A percentile compares a stretch with the other conserved stretches of the same genome.
phyloP scores from a whole-genome alignment of 53 echinoderm and acorn worm genomes.

The Mesocentrotus franciscanus region DNA sequence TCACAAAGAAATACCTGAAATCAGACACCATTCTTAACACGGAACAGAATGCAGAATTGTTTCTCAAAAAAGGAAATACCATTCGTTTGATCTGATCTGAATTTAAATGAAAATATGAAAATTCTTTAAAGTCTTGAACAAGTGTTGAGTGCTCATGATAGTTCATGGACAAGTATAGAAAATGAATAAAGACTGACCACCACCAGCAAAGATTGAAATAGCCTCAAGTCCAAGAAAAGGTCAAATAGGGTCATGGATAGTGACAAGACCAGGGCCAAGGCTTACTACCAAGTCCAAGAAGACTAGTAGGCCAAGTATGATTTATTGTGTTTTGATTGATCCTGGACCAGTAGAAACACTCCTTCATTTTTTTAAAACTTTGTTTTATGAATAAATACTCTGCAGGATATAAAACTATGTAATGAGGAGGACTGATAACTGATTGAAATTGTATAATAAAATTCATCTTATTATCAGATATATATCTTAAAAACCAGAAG shows the following conservation, averaged over 20 bases:
- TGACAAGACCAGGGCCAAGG: constrained; percentile 24
- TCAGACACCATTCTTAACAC: not conserved
- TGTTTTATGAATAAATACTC: no score
- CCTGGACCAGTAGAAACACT: no score
- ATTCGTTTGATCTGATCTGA: not conserved
- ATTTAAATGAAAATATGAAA: not conserved
- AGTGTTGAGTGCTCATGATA: not conserved
- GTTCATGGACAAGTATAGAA: not conserved
- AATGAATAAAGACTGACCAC: not conserved
- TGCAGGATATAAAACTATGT: no score
- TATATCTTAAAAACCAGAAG: no score
- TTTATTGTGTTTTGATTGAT: not conserved
- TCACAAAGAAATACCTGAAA: not conserved
- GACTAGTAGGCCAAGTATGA: not conserved
- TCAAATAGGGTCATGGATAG: not conserved
- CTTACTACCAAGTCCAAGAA: not conserved
- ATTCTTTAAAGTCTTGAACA: constrained; percentile 1
- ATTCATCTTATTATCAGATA: no score
- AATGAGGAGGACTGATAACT: no score
- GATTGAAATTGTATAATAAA: no score
- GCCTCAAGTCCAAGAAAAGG: constrained; percentile 19
- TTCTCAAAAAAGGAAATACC: not conserved
- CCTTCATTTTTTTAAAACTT: no score
- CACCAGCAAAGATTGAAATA: constrained; percentile 15
- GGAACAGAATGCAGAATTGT: not conserved